These are phyloP conservation scores for Tetrapedia diversipes DNA, from an alignment of 2,888 invertebrate species.

Conservation along the genomic window DNA sequence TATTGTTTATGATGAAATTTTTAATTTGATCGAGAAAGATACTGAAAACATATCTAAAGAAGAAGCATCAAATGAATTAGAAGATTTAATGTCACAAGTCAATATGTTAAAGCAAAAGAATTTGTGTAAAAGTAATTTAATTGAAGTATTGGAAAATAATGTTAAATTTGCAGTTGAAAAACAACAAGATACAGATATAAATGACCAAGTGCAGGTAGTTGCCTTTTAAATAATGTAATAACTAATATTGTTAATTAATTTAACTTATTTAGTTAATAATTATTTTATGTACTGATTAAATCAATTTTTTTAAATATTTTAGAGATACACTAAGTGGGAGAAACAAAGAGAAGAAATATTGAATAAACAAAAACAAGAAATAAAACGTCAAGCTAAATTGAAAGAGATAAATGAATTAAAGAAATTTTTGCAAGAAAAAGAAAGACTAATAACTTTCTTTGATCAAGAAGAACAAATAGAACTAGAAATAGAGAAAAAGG, in stretches of 20 bases:
- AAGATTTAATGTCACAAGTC: conserved; percentile 49
- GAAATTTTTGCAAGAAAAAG: conserved; percentile 85
- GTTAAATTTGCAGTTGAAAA: conserved; percentile 85
- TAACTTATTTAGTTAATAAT: neutral
- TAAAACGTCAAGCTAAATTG: conserved; percentile 83
- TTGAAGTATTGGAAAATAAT: conserved; percentile 83
- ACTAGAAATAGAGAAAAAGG: conserved; percentile 86
- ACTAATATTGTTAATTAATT: neutral
- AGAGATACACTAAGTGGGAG: conserved; percentile 86
- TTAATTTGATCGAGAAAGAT: conserved; percentile 79
- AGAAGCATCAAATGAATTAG: conserved; percentile 73
- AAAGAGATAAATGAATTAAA: conserved; percentile 86
- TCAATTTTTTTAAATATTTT: conserved; percentile 68
- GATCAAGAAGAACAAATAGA: conserved; percentile 91
- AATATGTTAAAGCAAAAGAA: conserved; percentile 31
- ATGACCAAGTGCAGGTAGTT: conserved; percentile 84
- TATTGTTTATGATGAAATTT: conserved; percentile 82
- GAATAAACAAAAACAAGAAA: conserved; percentile 85
- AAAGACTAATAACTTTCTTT: conserved; percentile 88
- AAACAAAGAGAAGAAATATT: conserved; percentile 85
- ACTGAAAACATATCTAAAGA: conserved; percentile 76
- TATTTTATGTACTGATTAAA: conserved; percentile 6
- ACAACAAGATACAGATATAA: conserved; percentile 85
- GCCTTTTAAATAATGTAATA: neutral
- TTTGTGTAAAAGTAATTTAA: conserved; percentile 79